A percentile compares a stretch with the other conserved stretches of the same genome.
Conservation (phyloP, 1,140 invertebrate genomes). For the Cydia fagiglandana region DNA sequence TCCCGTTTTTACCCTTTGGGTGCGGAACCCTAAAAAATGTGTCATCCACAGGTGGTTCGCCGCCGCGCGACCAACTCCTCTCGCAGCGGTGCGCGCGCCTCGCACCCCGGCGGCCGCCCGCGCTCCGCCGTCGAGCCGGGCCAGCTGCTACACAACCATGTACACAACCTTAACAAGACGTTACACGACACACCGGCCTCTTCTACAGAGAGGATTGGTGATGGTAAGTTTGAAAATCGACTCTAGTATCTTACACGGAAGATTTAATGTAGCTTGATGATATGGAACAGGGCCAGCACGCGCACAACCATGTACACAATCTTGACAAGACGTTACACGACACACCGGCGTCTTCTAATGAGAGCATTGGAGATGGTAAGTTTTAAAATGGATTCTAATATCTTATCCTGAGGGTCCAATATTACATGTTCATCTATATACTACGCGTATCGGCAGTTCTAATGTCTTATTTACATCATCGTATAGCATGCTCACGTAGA, state of each 20-base stretch:
- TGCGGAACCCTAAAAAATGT: neutral
- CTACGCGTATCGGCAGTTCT: no score
- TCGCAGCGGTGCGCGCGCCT: conserved; percentile 73
- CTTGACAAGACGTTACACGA: neutral
- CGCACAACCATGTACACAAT: conserved; percentile 10
- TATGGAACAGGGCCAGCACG: neutral
- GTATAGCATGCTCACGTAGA: no score
- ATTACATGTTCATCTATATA: no score
- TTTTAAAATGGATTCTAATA: neutral
- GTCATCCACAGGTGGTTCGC: conserved; percentile 67
- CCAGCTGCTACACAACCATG: neutral
- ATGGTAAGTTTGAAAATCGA: conserved; percentile 44
- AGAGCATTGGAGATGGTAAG: conserved; percentile 60
- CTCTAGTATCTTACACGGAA: no score
- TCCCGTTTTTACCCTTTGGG: no score
- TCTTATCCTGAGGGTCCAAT: no score
- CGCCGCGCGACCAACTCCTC: conserved; percentile 65
- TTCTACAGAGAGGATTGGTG: conserved; percentile 60
- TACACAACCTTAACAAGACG: neutral
- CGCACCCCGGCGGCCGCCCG: conserved; percentile 80
- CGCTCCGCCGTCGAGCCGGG: conserved; percentile 41
- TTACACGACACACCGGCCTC: conserved; percentile 46
- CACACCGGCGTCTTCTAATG: conserved; percentile 57
- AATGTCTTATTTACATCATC: no score
- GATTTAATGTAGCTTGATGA: no score